phyloP scores from a whole-genome alignment of 2,888 invertebrate genomes.

The Mystacides longicornis region DNA sequence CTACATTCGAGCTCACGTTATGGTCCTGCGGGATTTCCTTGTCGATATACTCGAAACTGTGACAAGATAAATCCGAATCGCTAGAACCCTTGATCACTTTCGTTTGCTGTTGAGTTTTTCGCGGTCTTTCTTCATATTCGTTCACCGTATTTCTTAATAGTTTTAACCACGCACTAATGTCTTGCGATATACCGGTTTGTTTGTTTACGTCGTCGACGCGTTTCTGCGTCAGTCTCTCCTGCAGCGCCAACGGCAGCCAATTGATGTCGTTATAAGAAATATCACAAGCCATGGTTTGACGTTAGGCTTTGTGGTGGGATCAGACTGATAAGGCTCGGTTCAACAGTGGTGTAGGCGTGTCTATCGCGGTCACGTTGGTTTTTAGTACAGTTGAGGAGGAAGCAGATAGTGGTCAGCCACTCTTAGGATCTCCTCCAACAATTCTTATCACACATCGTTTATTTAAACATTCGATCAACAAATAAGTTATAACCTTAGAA shows the following conservation, averaged over 20 bases:
- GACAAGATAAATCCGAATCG: slow-evolving; percentile 6
- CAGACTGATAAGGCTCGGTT: not conserved
- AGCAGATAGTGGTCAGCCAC: not conserved
- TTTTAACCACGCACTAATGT: slow-evolving; percentile 39
- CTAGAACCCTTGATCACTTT: not conserved
- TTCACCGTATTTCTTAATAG: slow-evolving; percentile 38
- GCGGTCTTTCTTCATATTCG: slow-evolving; percentile 37
- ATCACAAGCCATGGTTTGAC: slow-evolving; percentile 15
- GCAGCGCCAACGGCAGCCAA: slow-evolving; percentile 39
- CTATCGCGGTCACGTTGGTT: not conserved
- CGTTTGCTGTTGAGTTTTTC: not conserved
- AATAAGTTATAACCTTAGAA: too few species aligned
- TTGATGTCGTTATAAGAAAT: slow-evolving; percentile 14
- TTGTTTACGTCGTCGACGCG: slow-evolving; percentile 29
- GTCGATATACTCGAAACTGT: slow-evolving; percentile 18
- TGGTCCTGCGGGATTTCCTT: not conserved
- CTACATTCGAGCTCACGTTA: not conserved
- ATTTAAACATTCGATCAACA: too few species aligned
- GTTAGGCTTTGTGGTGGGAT: not conserved
- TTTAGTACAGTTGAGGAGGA: not conserved
- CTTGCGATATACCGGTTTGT: slow-evolving; percentile 26
- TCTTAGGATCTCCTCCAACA: not conserved
- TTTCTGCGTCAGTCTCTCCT: slow-evolving; percentile 37
- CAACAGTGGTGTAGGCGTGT: not conserved
- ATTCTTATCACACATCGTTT: not conserved